Base-by-base conservation (phyloP, 2,888 invertebrate genomes). In the Prosopocoilus inquinatus region DNA sequence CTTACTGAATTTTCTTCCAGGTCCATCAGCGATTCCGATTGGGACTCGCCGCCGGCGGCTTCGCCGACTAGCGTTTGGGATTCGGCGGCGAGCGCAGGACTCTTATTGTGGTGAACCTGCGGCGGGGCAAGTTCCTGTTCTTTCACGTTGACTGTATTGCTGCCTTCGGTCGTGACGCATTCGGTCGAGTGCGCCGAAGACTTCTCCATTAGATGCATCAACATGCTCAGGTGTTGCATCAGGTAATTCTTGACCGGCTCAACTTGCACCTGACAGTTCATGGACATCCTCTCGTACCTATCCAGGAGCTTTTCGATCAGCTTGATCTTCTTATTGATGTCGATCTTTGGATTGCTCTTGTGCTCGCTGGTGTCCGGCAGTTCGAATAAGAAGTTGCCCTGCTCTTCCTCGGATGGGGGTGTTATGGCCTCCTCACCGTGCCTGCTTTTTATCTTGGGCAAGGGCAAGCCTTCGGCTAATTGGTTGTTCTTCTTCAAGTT, bases 161-260 rank as follows among this genome's bases (percentile, higher is more conserved):
- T 12, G 9, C 45, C 50, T 5, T 13, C 9, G 28, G 46, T 53
- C 13, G 53, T 41, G 2, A 15, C 47, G 38, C 57, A 57, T 11
- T 52, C 45, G 7, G 49, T 36, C 9, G 43, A 43, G 2, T 47
- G 13, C 3, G 32, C 33, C 2, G n/a, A 35, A 20, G 50, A 39
- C 7, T 57, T 50, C 20, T 59, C 57, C 9, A 57, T 12, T 35
- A 62, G 56, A 20, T 49, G 47, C 35, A 48, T 59, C 44, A 73
- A 55, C 67, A 73, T 67, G 3, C 61, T 57, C 46, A 75, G 59
- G 57, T 77, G 74, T 15, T 70, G 64, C 39, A 69, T 62, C n/a
- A 77, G 68, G 55, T 74, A 77, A 16, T 72, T 70, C 50, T 70
- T 70, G 3, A 77, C 72, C 1, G 73, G 71, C 57, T 69, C 67